phyloP scores from a whole-genome alignment of 92 coral and sea anemone genomes.

The Umimayanthus kanabou region DNA sequence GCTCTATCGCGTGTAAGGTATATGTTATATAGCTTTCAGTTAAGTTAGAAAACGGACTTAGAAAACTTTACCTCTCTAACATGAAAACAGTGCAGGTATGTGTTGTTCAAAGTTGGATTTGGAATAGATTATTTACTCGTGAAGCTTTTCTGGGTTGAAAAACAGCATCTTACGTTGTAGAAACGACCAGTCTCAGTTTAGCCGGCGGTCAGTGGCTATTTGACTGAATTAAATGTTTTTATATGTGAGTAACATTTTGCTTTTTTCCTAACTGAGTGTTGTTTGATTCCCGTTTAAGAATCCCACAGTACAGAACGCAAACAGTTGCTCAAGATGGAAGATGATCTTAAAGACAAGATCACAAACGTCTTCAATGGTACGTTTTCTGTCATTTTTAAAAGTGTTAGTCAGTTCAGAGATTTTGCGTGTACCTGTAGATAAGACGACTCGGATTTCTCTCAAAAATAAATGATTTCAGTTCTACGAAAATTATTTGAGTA shows the following conservation, averaged over 20 bases:
- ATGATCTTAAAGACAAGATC: conserved; percentile 71
- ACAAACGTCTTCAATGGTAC: conserved; percentile 79
- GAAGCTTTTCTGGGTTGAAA: not conserved
- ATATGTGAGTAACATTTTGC: not conserved
- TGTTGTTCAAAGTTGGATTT: not conserved
- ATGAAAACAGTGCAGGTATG: not conserved
- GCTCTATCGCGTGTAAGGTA: not conserved
- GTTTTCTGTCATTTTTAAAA: not conserved
- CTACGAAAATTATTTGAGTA: too few relatives aligned
- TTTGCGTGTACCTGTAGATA: not conserved
- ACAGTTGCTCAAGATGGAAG: conserved; percentile 67
- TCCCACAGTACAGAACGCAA: conserved; percentile 65
- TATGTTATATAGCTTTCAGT: not conserved
- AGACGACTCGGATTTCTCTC: not conserved
- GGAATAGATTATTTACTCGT: too few relatives aligned
- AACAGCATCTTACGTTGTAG: not conserved
- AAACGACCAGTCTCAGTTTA: not conserved
- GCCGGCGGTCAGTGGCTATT: not conserved
- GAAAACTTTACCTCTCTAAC: not conserved
- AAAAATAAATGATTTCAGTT: too few relatives aligned
- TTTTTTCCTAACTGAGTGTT: not conserved
- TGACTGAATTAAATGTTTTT: not conserved
- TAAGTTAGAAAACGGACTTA: not conserved
- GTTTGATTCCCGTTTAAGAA: conserved; percentile 48
- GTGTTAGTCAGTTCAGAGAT: not conserved